These are phyloP conservation scores for Scartelaos histophorus DNA, from an alignment of 2,113 vertebrate species.

Conservation along the genomic window DNA sequence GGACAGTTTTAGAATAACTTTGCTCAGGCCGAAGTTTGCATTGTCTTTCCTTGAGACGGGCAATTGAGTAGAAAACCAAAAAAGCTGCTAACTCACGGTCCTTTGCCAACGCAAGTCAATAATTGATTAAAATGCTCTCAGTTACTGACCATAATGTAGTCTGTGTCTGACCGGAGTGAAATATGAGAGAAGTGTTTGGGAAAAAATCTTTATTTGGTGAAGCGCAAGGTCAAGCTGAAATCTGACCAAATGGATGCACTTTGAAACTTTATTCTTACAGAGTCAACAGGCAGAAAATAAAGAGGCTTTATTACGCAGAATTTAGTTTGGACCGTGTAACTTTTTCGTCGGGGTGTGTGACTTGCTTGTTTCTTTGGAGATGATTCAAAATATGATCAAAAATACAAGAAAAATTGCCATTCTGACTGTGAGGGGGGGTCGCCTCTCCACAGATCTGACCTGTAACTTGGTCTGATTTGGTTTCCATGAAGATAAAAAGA, in stretches of 20 bases:
- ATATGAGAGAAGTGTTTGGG: conserved; percentile 46
- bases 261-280: not conserved
- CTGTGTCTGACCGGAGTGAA: conserved; percentile 48
- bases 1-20: not conserved
- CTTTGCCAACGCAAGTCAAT: conserved; percentile 42
- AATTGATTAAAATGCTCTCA: conserved; percentile 64
- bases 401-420: too few relatives aligned
- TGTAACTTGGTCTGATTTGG: too few relatives aligned
- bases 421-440: too few relatives aligned
- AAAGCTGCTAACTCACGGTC: conserved; percentile 29
- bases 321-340: too few relatives aligned
- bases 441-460: too few relatives aligned
- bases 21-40: not conserved
- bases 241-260: conserved; percentile 7
- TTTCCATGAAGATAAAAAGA: too few relatives aligned
- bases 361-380: too few relatives aligned
- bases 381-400: too few relatives aligned
- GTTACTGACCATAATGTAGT: conserved; percentile 40
- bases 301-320: too few relatives aligned
- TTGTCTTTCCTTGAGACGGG: conserved; percentile 36
- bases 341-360: too few relatives aligned
- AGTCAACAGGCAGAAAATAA: too few relatives aligned
- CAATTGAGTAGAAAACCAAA: conserved; percentile 44
- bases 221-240: conserved; percentile 46
- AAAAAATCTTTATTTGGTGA: conserved; percentile 45